Evolutionary conservation across 2,113 vertebrate genomes (phyloP), one percentile per base, ranked within the genome.

Genomic region (Callithrix jacchus): DNA sequence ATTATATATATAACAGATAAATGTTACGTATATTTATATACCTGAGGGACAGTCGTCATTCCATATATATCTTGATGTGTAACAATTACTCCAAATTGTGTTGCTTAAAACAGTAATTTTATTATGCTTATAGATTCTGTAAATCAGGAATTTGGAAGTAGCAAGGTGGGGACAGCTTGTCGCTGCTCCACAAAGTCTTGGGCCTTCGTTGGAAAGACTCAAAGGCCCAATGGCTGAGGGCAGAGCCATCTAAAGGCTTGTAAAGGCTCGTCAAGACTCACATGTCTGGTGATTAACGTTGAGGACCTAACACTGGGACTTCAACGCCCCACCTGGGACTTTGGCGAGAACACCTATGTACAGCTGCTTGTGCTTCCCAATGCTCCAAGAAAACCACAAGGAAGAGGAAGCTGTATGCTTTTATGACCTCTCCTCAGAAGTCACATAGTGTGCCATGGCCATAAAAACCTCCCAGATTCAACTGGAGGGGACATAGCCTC

Each of bases 11-110:
- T 64, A 30, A 32, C 61, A 64, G 61, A 32, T 64, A 64, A 58
- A 64, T 14, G 12, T 64, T 30, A 14, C 5, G 5, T 42, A 42
- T 32, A 32, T 18, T 23, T n/a, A 14, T 80, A 14, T 88, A 35
- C 56, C 84, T 77, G 64, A 93, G 86, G n/a, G n/a, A 94, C 54
- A 84, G 77, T 89, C 88, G 82, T 45, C 73, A 37, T 85, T 89
- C 45, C 21, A 42, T n/a, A 54, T 71, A 32, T 58, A 81, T 92
- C 14, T 95, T 82, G 47, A 68, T 58, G 21, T 3, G 7, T 37
- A 27, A 42, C 16, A 89, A 93, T 89, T 83, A 70, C 45, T 74
- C 64, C 0, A 47, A 92, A 74, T 17, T 70, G 56, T 56, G 71
- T 77, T 42, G 16, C 18, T 94, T 77, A 56, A 81, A 58, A 47